Percentiles rank a stretch among this genome's conserved stretches.
Evolutionary conservation across 1,140 invertebrate species (phyloP).

Genomic region (Hycleus cichorii): DNA sequence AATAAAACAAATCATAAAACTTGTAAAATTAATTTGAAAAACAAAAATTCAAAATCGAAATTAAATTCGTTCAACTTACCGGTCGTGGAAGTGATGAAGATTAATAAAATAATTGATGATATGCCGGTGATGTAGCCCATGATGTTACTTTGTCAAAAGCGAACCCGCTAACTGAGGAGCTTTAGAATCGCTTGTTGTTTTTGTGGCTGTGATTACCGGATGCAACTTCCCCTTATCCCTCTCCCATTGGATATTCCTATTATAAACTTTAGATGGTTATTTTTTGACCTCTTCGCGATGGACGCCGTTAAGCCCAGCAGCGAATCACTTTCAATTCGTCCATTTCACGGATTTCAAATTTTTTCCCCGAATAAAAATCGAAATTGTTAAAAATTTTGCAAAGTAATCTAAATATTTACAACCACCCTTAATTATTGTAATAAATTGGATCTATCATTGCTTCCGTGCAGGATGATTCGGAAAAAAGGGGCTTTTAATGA

Average conservation of each 20-base stretch:
- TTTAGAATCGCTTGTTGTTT: constrained; percentile 22
- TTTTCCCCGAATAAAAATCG: no score
- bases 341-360: no score
- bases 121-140: constrained; percentile 13
- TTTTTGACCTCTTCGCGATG: constrained; percentile 11
- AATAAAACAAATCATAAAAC: background rate
- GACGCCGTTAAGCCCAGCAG: no score
- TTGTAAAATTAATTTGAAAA: background rate
- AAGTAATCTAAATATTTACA: no score
- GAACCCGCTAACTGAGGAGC: constrained; percentile 17
- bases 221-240: constrained; percentile 16
- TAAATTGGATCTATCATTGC: no score
- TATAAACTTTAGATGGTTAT: constrained; percentile 15
- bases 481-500: no score
- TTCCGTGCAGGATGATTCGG: no score
- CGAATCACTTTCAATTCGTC: no score
- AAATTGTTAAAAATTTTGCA: no score
- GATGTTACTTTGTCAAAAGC: constrained; percentile 14
- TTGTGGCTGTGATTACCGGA: constrained; percentile 19
- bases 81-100: constrained; percentile 14
- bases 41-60: background rate
- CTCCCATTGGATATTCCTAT: constrained; percentile 13
- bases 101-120: constrained; percentile 14
- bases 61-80: constrained; percentile 4
- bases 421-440: no score